These are phyloP conservation scores for Megamerina dolium DNA, from an alignment of 2,888 invertebrate species.

Conservation along the genomic window DNA sequence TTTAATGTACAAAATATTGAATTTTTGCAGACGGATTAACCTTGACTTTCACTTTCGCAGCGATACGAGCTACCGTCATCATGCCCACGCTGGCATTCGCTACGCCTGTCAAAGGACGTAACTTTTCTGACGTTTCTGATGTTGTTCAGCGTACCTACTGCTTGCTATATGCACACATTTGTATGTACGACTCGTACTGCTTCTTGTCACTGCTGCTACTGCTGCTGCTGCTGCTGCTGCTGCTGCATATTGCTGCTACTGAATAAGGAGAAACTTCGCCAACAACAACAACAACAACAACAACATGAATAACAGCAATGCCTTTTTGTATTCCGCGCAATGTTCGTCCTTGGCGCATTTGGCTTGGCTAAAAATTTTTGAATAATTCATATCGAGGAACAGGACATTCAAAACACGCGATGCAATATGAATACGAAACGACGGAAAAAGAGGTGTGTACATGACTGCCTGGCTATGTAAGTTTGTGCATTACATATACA, in stretches of 20 bases:
- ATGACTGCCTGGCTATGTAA: slow-evolving; percentile 1
- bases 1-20: slow-evolving; percentile 45
- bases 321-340: slow-evolving; percentile 43
- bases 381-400: slow-evolving; percentile 49
- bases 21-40: slow-evolving; percentile 47
- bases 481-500: not conserved
- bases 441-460: slow-evolving; percentile 15
- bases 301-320: slow-evolving; percentile 8
- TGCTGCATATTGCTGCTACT: slow-evolving; percentile 1
- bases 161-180: slow-evolving; percentile 15
- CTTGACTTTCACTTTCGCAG: slow-evolving; percentile 49
- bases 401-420: slow-evolving; percentile 49
- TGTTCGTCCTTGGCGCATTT: slow-evolving; percentile 43
- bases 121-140: slow-evolving; percentile 22
- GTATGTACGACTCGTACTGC: slow-evolving; percentile 20
- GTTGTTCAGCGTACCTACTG: slow-evolving; percentile 21
- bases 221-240: slow-evolving; percentile 19
- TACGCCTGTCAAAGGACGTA: slow-evolving; percentile 47
- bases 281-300: slow-evolving; percentile 7
- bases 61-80: slow-evolving; percentile 5
- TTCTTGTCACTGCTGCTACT: slow-evolving; percentile 16
- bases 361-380: slow-evolving; percentile 36
- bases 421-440: slow-evolving; percentile 47
- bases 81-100: not conserved
- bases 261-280: not conserved